These are phyloP conservation scores for Cardiocondyla obscurior DNA, from an alignment of 1,140 invertebrate genomes.

Conservation along the genomic window DNA sequence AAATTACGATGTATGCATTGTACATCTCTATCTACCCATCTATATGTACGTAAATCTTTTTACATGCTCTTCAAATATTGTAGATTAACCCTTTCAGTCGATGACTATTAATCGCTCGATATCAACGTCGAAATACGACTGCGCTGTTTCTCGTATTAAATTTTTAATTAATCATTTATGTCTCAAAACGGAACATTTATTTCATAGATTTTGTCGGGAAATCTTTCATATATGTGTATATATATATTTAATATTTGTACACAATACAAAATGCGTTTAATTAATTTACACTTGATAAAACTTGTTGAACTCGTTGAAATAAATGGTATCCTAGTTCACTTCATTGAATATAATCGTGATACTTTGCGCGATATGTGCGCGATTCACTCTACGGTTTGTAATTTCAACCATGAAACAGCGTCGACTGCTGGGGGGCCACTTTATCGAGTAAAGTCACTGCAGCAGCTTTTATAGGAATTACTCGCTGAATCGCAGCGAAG, in stretches of 20 bases:
- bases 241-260: neutral
- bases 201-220: neutral
- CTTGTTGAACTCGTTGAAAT: slow-evolving; percentile 8
- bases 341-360: slow-evolving; percentile 36
- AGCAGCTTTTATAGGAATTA: slow-evolving; percentile 65
- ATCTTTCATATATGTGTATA: neutral
- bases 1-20: neutral
- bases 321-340: slow-evolving; percentile 29
- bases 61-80: neutral
- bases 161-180: neutral
- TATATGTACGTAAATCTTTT: neutral
- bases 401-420: neutral
- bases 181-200: neutral
- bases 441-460: slow-evolving; percentile 71
- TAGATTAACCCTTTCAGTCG: neutral
- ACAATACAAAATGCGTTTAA: neutral
- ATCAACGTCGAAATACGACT: neutral
- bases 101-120: neutral
- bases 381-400: neutral
- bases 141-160: neutral
- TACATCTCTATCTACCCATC: no score
- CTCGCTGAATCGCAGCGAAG: slow-evolving; percentile 47
- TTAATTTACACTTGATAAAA: slow-evolving; percentile 6
- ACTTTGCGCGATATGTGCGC: neutral
- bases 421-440: slow-evolving; percentile 14